phyloP scores from a whole-genome alignment of 2,888 invertebrate species.

The Ctenicera cuprea region DNA sequence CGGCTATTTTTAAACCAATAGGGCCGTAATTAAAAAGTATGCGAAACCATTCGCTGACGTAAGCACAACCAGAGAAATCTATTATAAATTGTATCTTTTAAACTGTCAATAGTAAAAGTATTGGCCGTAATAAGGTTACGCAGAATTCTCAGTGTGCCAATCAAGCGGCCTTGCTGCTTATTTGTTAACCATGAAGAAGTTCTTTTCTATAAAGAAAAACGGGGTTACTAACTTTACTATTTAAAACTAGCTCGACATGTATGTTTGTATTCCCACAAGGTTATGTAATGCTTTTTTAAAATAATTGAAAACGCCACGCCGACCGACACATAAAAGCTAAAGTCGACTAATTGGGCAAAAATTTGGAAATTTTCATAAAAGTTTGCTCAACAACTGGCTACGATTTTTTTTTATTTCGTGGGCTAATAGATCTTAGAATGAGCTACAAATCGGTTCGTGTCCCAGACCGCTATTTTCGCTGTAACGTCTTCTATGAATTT shows the following conservation, averaged over 20 bases:
- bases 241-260: conserved; percentile 3
- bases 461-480: too few species aligned
- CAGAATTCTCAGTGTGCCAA: conserved; percentile 25
- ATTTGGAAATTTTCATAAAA: too few species aligned
- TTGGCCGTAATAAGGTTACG: conserved; percentile 15
- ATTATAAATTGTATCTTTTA: conserved; percentile 19
- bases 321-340: too few species aligned
- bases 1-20: conserved; percentile 31
- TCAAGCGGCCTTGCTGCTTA: conserved; percentile 17
- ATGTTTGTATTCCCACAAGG: not conserved
- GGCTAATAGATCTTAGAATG: too few species aligned
- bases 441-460: too few species aligned
- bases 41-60: conserved; percentile 22
- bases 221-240: conserved; percentile 11
- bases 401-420: too few species aligned
- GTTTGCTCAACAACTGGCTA: too few species aligned
- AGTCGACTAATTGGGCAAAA: too few species aligned
- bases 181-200: conserved; percentile 8
- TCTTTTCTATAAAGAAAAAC: conserved; percentile 2
- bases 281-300: conserved; percentile 6
- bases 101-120: conserved; percentile 17
- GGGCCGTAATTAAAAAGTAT: conserved; percentile 27
- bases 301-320: not conserved
- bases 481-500: too few species aligned
- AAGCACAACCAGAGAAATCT: conserved; percentile 19